Evolutionary conservation across 2,888 invertebrate species (phyloP).

Genomic region (Encarsia formosa): DNA sequence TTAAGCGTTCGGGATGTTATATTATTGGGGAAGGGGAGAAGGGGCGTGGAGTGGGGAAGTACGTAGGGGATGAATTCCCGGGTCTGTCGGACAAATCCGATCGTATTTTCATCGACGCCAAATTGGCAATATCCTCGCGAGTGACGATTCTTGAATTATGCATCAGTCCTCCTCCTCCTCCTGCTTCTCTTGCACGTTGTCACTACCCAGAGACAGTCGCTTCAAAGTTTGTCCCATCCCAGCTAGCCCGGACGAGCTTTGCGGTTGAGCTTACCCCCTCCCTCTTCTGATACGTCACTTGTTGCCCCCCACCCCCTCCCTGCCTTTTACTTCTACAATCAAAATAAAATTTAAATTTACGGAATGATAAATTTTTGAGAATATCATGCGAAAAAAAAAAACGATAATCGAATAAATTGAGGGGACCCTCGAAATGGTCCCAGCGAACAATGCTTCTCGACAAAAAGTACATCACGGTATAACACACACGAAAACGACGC

Average conservation of each 20-base stretch:
- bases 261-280: background rate
- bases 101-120: slow-evolving; percentile 52
- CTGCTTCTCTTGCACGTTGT: background rate
- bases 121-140: slow-evolving; percentile 52
- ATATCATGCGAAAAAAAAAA: too few species aligned
- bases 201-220: slow-evolving; percentile 48
- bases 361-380: too few species aligned
- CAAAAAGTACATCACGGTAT: too few species aligned
- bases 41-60: background rate
- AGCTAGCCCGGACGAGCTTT: background rate
- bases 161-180: slow-evolving; percentile 38
- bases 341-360: too few species aligned
- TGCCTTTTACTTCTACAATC: background rate
- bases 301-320: background rate
- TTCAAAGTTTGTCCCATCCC: slow-evolving; percentile 50
- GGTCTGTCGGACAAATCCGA: slow-evolving; percentile 47
- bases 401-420: background rate
- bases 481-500: slow-evolving; percentile 38
- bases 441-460: slow-evolving; percentile 32
- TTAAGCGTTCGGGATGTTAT: too few species aligned
- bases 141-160: slow-evolving; percentile 53
- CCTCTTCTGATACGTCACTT: background rate
- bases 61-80: slow-evolving; percentile 31
- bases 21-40: too few species aligned
- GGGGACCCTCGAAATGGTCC: background rate